Base-by-base conservation (phyloP, 2,113 vertebrate genomes). In the Cyprinus carpio region DNA sequence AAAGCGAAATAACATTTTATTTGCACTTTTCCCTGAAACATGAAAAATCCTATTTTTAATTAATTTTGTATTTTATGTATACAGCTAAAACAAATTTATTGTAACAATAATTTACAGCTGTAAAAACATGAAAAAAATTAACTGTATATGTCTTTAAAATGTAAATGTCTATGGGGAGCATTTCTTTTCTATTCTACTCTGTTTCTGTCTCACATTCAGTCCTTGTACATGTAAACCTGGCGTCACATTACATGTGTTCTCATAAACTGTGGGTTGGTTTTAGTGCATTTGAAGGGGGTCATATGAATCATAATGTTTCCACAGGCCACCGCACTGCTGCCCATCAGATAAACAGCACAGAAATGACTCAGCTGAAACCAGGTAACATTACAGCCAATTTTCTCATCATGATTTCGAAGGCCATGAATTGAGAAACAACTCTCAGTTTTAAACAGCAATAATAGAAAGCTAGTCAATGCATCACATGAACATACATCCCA, bases 291-390 rank as follows among this genome's bases (percentile, higher is more conserved):
- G 1, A 11, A 78, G 54, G n/a, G 16, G 25, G 72, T 64, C 16
- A 65, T 23, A 88, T 89, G 86, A 83, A 89, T 91, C 87, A 89
- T 75, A 75, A 82, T 83, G 43, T 89, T 90, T 84, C 37, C 84
- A 77, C 54, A 78, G 65, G 40, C 29, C 49, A 43, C 84, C 79
- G 79, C 90, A 90, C 84, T 74, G 75, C n/a, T 80, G 54, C 88
- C 84, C 83, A 91, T 91, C 88, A 87, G 62, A 92, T 87, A 90
- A 46, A 76, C 27, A 13, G 12, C 34, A 49, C 11, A 64, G 20
- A 46, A 75, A 72, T 46, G 16, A 84, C 58, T 74, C 54, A n/a
- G 4, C 75, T 31, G 64, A 79, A 16, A 71, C 12, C 34, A 51
- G 46, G 43, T 69, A 29, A 77, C 29, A 58, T 20, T 34, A 5